Evolutionary conservation across 2,113 vertebrate genomes (phyloP).

Genomic region (Lontra canadensis): DNA sequence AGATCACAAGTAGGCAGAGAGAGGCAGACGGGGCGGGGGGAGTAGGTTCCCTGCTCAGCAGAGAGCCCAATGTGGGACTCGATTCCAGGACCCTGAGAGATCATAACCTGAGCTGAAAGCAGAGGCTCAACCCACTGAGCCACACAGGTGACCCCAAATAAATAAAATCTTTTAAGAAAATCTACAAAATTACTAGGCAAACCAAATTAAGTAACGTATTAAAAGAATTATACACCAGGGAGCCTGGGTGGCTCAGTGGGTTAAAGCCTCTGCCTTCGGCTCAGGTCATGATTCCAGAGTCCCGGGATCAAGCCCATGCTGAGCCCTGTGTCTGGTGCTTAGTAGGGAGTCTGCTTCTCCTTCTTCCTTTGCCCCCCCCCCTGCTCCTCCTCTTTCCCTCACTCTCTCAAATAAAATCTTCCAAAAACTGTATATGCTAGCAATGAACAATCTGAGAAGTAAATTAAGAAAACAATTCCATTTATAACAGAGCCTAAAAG

Average conservation of each 20-base stretch:
- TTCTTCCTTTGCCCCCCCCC: background rate
- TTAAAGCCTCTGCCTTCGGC: no score
- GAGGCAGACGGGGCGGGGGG: no score
- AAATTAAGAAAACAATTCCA: conserved; percentile 6
- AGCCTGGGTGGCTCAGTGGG: no score
- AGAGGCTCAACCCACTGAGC: no score
- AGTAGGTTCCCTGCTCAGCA: no score
- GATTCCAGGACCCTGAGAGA: no score
- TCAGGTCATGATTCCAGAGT: background rate
- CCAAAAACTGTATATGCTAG: background rate
- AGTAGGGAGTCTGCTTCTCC: background rate
- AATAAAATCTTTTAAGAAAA: background rate
- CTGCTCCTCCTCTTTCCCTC: background rate
- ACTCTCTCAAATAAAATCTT: background rate
- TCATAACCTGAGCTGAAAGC: no score
- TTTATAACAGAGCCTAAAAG: conserved; percentile 16
- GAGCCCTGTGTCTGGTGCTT: background rate
- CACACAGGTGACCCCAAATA: no score
- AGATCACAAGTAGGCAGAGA: no score
- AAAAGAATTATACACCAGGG: background rate
- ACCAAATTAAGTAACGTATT: background rate
- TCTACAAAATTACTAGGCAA: background rate
- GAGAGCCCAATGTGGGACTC: no score
- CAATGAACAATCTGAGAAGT: background rate
- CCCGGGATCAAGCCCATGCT: background rate